A percentile compares a stretch with the other conserved stretches of the same genome.
Conservation (phyloP, 2,888 invertebrate genomes). For the Fabriciana adippe region DNA sequence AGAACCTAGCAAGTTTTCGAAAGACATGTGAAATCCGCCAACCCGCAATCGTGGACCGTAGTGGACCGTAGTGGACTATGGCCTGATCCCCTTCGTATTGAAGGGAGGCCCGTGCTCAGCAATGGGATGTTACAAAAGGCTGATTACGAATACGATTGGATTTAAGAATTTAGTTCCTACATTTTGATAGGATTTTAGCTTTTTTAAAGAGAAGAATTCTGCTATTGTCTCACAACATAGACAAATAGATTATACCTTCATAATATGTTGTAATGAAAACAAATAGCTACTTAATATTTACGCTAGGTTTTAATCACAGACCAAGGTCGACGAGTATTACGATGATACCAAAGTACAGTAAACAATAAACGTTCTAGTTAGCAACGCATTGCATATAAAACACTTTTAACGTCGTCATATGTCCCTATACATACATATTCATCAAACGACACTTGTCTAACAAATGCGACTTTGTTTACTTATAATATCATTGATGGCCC, state of each 20-base stretch:
- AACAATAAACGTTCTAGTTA: constrained; percentile 20
- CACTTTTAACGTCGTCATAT: constrained; percentile 24
- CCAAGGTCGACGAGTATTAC: constrained; percentile 29
- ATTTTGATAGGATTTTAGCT: too few relatives aligned
- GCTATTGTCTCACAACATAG: too few relatives aligned
- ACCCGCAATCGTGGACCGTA: too few relatives aligned
- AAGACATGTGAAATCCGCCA: too few relatives aligned
- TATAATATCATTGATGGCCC: background rate
- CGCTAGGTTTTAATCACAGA: constrained; percentile 12
- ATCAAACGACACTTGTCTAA: constrained; percentile 26
- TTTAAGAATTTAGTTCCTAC: too few relatives aligned
- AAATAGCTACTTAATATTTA: background rate
- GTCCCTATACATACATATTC: constrained; percentile 27
- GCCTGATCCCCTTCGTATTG: too few relatives aligned
- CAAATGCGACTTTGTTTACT: constrained; percentile 27
- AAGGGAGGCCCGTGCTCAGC: too few relatives aligned
- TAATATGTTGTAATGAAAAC: constrained; percentile 5
- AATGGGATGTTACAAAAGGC: too few relatives aligned
- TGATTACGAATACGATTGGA: too few relatives aligned
- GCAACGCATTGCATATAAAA: constrained; percentile 23
- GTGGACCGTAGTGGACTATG: too few relatives aligned
- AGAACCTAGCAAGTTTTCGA: too few relatives aligned
- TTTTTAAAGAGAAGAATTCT: too few relatives aligned
- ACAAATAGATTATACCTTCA: background rate
- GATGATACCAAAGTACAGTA: constrained; percentile 16